phyloP scores from a whole-genome alignment of 1,140 invertebrate genomes.

The Akabosia matsudoensis region DNA sequence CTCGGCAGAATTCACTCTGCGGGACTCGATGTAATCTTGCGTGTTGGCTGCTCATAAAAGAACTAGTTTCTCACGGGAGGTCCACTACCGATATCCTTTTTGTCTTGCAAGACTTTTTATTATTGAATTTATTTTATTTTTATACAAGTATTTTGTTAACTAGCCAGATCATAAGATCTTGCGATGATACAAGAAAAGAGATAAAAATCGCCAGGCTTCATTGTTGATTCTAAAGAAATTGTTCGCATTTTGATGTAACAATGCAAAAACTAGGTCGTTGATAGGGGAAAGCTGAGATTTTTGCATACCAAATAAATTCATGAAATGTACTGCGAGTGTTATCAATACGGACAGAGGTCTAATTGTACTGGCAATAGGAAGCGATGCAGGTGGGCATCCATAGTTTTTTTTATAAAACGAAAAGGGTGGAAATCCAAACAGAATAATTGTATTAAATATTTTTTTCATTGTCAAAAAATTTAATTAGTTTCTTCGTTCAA shows the following conservation, averaged over 20 bases:
- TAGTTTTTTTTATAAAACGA: not conserved
- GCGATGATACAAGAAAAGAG: too few relatives aligned
- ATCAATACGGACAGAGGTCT: too few relatives aligned
- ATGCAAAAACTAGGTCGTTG: too few relatives aligned
- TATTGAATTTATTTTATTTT: constrained; percentile 3
- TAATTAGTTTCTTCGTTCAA: not conserved
- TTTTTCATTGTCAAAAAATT: not conserved
- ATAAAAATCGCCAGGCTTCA: too few relatives aligned
- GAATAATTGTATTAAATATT: too few relatives aligned
- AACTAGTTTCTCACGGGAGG: constrained; percentile 21
- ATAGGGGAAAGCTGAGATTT: not conserved
- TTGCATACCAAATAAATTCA: not conserved
- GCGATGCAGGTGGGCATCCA: not conserved
- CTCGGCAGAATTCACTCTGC: not conserved
- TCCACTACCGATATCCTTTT: constrained; percentile 2
- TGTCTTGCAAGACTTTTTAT: not conserved
- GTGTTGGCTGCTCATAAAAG: constrained; percentile 18
- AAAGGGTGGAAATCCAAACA: too few relatives aligned
- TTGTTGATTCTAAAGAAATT: too few relatives aligned
- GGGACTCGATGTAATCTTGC: constrained; percentile 24
- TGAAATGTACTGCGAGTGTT: too few relatives aligned
- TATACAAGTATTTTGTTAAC: not conserved
- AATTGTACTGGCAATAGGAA: not conserved
- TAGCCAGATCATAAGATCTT: not conserved
- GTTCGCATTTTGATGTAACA: too few relatives aligned